Base-by-base conservation (phyloP, 2,797 vertebrate species). In the Siniperca obscura region DNA sequence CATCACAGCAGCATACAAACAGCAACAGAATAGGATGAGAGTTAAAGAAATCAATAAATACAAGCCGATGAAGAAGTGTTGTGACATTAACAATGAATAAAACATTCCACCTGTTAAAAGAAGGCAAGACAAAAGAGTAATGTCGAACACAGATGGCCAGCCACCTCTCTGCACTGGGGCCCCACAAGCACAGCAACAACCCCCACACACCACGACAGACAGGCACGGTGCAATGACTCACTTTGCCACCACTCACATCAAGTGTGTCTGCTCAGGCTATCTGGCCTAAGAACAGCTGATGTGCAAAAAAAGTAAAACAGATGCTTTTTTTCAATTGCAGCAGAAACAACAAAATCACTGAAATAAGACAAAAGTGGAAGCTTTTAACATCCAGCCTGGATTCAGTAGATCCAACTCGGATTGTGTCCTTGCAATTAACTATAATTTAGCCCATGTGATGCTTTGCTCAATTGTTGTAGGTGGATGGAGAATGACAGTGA, bases 191-290 rank as follows among this genome's bases (percentile, higher is more conserved):
- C 95, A 78, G 91, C 87, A 83, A 91, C 87, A 87, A 87, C 82
- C 86, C 90, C 88, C 86, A 90, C 85, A 91, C 86, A 90, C 86
- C 85, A 92, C 76, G 80, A 94, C 96, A 97, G 74, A 96, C 88
- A 97, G 96, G 96, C 96, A 97, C 96, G 96, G 97, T 98, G 97
- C 96, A 96, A 97, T 97, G 97, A 99, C 97, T 99, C 98, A 99
- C 97, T 98, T 97, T 97, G 97, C 96, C 96, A 99, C 96, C 98
- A 98, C 97, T 99, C 98, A 99, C 98, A 99, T 99, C 97, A 98
- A 98, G 98, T 98, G 97, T 98, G 98, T 98, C 98, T 99, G 98
- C 97, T 98, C 98, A 98, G 98, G 97, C 97, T 99, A 98, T 97
- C 97, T 97, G 97, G 97, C 97, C 98, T 98, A 98, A 98, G 98